These are phyloP conservation scores for Radopholus similis DNA, from an alignment of 1,140 invertebrate genomes.

Conservation along the genomic window DNA sequence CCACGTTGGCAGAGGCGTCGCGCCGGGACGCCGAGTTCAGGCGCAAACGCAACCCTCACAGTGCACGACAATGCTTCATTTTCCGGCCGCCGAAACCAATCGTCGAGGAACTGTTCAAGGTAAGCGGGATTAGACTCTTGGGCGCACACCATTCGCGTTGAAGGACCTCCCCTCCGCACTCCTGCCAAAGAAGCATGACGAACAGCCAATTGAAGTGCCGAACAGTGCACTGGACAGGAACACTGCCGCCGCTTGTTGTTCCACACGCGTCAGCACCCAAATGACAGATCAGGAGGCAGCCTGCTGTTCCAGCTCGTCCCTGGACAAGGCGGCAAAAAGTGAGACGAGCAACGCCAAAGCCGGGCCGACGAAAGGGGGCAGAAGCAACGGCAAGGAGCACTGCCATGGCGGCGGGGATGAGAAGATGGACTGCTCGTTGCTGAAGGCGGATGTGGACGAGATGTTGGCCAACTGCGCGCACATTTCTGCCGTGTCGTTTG, in stretches of 20 bases:
- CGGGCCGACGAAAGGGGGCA: not conserved
- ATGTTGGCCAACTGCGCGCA: not conserved
- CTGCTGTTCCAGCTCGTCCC: no score
- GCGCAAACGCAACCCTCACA: not conserved
- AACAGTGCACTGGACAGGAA: no score
- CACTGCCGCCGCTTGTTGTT: no score
- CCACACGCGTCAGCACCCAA: no score
- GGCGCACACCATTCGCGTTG: not conserved
- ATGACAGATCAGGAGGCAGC: no score
- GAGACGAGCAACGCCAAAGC: not conserved
- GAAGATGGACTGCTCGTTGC: no score
- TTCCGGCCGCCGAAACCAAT: slow-evolving; percentile 10
- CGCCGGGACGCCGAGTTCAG: no score
- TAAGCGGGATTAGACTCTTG: not conserved
- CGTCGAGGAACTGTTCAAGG: slow-evolving; percentile 19
- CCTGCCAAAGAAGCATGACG: no score
- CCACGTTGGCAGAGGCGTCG: no score
- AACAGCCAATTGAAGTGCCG: no score
- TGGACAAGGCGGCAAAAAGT: not conserved
- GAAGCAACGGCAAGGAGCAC: not conserved
- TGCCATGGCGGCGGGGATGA: no score
- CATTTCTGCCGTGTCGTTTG: not conserved
- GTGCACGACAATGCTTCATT: not conserved
- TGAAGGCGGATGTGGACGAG: not conserved
- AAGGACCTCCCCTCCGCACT: not conserved